Conservation (phyloP, 1,140 invertebrate species). For the Euglossa dilemma region DNA sequence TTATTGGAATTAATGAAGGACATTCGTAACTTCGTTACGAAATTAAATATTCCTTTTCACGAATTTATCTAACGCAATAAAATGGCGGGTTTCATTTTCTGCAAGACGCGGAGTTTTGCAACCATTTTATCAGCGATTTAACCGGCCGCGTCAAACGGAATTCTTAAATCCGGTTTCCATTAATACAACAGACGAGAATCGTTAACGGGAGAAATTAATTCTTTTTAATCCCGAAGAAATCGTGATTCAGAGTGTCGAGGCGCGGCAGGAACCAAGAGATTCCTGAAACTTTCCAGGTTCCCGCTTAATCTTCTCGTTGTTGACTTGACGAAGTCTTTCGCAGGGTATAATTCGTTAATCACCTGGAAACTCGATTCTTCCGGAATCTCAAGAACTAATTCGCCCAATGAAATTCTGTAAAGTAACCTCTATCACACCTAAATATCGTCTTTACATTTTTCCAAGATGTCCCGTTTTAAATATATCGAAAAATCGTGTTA, state of each 20-base stretch:
- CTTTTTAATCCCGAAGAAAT: slow-evolving; percentile 6
- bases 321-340: background rate
- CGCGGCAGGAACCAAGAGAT: background rate
- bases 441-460: too few relatives aligned
- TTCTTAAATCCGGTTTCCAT: background rate
- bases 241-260: background rate
- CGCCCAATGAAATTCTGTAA: background rate
- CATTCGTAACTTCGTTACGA: too few relatives aligned
- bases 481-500: too few relatives aligned
- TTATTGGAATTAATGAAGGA: too few relatives aligned
- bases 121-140: background rate
- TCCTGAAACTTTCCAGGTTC: background rate
- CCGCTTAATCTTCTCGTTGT: background rate
- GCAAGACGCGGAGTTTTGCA: too few relatives aligned
- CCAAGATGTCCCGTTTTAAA: too few relatives aligned
- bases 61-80: too few relatives aligned
- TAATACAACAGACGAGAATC: background rate
- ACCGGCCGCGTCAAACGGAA: background rate
- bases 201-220: background rate
- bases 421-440: too few relatives aligned
- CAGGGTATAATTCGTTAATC: background rate
- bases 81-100: too few relatives aligned
- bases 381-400: background rate
- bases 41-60: too few relatives aligned
- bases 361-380: background rate